A percentile compares a stretch with the other conserved stretches of the same genome.
phyloP scores from a whole-genome alignment of 1,140 invertebrate species.

The Apolygus lucorum region DNA sequence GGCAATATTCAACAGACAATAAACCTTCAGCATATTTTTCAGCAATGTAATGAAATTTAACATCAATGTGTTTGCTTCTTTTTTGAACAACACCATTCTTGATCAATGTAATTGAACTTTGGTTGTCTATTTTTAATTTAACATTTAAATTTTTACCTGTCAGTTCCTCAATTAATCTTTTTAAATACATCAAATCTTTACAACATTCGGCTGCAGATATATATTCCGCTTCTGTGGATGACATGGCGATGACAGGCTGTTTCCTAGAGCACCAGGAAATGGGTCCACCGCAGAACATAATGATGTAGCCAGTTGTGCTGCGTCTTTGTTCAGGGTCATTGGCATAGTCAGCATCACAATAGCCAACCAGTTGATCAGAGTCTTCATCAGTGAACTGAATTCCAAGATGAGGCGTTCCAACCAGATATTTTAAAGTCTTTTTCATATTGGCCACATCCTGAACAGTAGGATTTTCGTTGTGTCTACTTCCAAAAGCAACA shows the following conservation, averaged over 20 bases:
- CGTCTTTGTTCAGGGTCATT: conserved; percentile 32
- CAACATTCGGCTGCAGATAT: conserved; percentile 21
- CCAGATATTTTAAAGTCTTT: conserved; percentile 36
- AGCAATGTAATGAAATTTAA: conserved; percentile 36
- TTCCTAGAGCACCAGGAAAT: conserved; percentile 34
- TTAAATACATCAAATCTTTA: conserved; percentile 23
- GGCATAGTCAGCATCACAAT: conserved; percentile 37
- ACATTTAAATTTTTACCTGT: neutral
- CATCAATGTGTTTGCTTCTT: too few relatives aligned
- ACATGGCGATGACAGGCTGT: conserved; percentile 21
- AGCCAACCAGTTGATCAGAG: conserved; percentile 25
- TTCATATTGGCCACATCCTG: conserved; percentile 31
- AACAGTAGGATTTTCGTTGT: too few relatives aligned
- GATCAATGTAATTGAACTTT: conserved; percentile 36
- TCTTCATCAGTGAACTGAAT: conserved; percentile 15
- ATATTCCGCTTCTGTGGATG: conserved; percentile 28
- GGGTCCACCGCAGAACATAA: conserved; percentile 32
- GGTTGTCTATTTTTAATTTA: conserved; percentile 25
- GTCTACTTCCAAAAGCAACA: too few relatives aligned
- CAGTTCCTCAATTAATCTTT: conserved; percentile 16
- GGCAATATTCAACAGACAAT: too few relatives aligned
- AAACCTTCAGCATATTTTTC: conserved; percentile 13
- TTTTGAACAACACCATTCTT: conserved; percentile 38
- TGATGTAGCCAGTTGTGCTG: conserved; percentile 36
- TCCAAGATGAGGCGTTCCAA: conserved; percentile 34